phyloP scores from a whole-genome alignment of 2,888 invertebrate genomes.

The Caenorhabditis wallacei region DNA sequence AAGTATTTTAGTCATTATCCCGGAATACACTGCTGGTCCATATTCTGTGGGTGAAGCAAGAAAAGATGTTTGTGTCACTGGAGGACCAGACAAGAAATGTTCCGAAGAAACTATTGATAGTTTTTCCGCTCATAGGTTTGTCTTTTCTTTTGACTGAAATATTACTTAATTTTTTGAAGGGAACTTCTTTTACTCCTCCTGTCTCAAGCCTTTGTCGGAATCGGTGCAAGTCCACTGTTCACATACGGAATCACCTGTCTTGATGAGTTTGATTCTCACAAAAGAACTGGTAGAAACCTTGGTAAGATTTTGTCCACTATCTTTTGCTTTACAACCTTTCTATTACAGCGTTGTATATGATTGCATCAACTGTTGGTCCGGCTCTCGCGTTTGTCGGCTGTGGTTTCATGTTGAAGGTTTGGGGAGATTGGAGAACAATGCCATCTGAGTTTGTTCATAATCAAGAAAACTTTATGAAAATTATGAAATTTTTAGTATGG shows the following conservation, averaged over 20 bases:
- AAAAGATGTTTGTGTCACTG: slow-evolving; percentile 47
- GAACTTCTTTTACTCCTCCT: slow-evolving; percentile 66
- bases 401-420: slow-evolving; percentile 89
- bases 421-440: slow-evolving; percentile 83
- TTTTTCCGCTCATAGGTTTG: slow-evolving; percentile 40
- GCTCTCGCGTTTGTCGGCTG: slow-evolving; percentile 91
- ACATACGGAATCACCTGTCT: slow-evolving; percentile 75
- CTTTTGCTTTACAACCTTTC: too few species aligned
- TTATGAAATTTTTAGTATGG: slow-evolving; percentile 60
- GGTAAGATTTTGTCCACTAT: slow-evolving; percentile 40
- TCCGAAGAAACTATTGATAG: slow-evolving; percentile 14
- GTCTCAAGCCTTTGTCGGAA: slow-evolving; percentile 72
- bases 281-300: slow-evolving; percentile 72
- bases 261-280: slow-evolving; percentile 74
- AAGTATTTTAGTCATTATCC: slow-evolving; percentile 67
- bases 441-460: slow-evolving; percentile 58
- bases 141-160: slow-evolving; percentile 3
- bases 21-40: slow-evolving; percentile 70
- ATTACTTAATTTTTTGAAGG: slow-evolving; percentile 52
- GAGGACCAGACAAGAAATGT: slow-evolving; percentile 36
- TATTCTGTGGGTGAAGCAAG: slow-evolving; percentile 62
- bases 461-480: neutral
- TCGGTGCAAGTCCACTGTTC: slow-evolving; percentile 74
- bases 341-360: slow-evolving; percentile 88
- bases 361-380: slow-evolving; percentile 90